Conservation (phyloP, 2,888 invertebrate species). For the Drosophila putrida region DNA sequence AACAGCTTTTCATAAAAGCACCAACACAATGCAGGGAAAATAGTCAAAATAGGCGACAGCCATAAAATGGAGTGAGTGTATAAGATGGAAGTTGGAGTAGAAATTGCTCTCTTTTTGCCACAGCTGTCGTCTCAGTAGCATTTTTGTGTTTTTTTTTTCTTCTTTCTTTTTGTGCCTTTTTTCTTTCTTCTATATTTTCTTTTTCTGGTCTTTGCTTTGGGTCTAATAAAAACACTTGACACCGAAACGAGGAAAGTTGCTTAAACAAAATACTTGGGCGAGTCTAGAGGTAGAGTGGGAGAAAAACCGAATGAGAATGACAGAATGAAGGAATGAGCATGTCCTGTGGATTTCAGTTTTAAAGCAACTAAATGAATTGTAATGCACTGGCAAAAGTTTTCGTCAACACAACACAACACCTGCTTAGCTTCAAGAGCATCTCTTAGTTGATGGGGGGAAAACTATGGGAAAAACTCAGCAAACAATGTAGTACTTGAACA, state of each 20-base stretch:
- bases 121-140: slow-evolving; percentile 50
- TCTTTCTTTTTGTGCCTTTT: slow-evolving; percentile 29
- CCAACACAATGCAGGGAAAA: slow-evolving; percentile 17
- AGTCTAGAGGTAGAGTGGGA: slow-evolving; percentile 13
- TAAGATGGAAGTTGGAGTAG: slow-evolving; percentile 16
- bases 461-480: slow-evolving; percentile 13
- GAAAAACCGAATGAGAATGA: slow-evolving; percentile 28
- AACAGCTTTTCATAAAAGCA: slow-evolving; percentile 44
- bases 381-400: slow-evolving; percentile 20
- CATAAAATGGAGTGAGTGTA: background rate
- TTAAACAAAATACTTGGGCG: slow-evolving; percentile 53
- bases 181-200: slow-evolving; percentile 26
- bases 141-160: slow-evolving; percentile 38
- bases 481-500: slow-evolving; percentile 38
- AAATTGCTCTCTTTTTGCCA: slow-evolving; percentile 20
- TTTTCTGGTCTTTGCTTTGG: slow-evolving; percentile 29
- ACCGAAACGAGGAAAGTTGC: slow-evolving; percentile 69
- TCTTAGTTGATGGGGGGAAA: background rate
- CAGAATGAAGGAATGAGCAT: slow-evolving; percentile 15
- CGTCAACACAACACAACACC: slow-evolving; percentile 22
- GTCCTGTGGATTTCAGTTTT: slow-evolving; percentile 16
- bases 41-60: slow-evolving; percentile 43
- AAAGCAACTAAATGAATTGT: slow-evolving; percentile 26
- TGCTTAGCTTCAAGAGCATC: slow-evolving; percentile 8
- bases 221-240: slow-evolving; percentile 73